These are phyloP conservation scores for Amia ocellicauda DNA, from an alignment of 2,113 vertebrate genomes.

Conservation along the genomic window DNA sequence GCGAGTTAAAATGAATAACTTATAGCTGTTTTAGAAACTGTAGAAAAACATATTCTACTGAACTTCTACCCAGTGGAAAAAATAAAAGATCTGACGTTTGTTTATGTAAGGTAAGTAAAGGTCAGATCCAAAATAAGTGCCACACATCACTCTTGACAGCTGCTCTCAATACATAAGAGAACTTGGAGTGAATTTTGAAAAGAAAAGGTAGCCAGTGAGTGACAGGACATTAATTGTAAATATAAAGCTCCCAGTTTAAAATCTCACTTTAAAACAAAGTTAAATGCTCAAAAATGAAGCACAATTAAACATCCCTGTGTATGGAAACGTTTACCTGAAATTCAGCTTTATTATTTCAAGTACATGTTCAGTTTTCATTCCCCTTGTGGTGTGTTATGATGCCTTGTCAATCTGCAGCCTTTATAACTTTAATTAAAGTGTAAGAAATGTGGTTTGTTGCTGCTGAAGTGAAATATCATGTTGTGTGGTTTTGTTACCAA, in stretches of 20 bases:
- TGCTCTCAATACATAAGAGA: neutral
- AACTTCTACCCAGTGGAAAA: too few relatives aligned
- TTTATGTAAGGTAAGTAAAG: neutral
- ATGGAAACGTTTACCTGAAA: neutral
- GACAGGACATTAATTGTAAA: conserved; percentile 27
- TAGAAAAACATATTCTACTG: too few relatives aligned
- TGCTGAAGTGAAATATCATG: neutral
- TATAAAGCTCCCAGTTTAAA: conserved; percentile 24
- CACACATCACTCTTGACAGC: neutral
- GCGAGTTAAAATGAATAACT: too few relatives aligned
- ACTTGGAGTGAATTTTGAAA: conserved; percentile 1
- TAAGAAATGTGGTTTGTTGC: neutral
- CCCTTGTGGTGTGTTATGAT: neutral
- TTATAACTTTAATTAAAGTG: neutral
- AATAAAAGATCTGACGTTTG: too few relatives aligned
- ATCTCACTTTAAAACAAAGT: conserved; percentile 7
- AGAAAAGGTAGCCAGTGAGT: conserved; percentile 16
- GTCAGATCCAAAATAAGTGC: conserved; percentile 8
- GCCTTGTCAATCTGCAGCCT: neutral
- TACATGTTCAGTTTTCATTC: neutral
- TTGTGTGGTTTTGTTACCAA: neutral
- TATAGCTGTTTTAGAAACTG: too few relatives aligned
- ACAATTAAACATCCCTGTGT: neutral
- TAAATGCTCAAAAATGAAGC: conserved; percentile 23
- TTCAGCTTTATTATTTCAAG: neutral